These are phyloP conservation scores for Burhinus oedicnemus DNA, from an alignment of 2,113 vertebrate species.

Conservation along the genomic window DNA sequence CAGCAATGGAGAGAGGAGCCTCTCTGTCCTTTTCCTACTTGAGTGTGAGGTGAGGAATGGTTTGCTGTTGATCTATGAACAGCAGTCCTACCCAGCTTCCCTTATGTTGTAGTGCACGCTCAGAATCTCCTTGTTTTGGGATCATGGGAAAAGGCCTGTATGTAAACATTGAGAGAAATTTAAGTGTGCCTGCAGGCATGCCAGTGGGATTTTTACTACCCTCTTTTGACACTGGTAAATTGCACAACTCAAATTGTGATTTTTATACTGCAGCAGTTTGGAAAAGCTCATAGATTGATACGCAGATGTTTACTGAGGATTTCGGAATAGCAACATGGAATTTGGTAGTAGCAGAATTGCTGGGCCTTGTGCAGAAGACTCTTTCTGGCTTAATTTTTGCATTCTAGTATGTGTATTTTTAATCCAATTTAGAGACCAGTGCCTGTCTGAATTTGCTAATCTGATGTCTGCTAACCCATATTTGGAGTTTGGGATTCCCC, in stretches of 20 bases:
- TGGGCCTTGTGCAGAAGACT: not conserved
- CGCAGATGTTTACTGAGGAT: not conserved
- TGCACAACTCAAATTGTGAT: not conserved
- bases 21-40: not conserved
- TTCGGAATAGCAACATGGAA: not conserved
- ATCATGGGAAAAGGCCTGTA: not conserved
- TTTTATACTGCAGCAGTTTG: not conserved
- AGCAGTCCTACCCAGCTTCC: not conserved
- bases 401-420: not conserved
- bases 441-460: not conserved
- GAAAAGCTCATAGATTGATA: not conserved
- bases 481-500: not conserved
- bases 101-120: rapidly evolving
- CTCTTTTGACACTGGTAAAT: not conserved
- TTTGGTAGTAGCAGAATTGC: not conserved
- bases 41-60: not conserved
- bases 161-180: not conserved
- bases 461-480: not conserved
- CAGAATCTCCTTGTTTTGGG: not conserved
- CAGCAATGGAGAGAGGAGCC: not conserved
- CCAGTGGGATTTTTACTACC: not conserved
- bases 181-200: not conserved
- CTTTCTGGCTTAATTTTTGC: not conserved
- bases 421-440: not conserved
- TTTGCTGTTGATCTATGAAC: not conserved